Evolutionary conservation across 2,888 invertebrate species (phyloP).

Genomic region (Barypeithes pellucidus): DNA sequence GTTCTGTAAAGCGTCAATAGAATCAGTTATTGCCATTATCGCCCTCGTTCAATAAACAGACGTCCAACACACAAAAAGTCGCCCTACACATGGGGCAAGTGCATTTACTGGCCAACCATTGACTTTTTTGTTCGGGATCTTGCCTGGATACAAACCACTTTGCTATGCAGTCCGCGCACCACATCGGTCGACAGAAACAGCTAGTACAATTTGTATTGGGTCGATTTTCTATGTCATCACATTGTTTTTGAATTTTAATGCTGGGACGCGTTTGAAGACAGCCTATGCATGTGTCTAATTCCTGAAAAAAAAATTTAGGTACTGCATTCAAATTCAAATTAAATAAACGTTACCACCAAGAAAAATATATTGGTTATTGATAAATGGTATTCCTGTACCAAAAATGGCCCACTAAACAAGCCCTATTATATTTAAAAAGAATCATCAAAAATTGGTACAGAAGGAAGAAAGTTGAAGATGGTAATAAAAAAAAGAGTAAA

Average conservation of each 20-base stretch:
- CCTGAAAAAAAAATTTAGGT: constrained; percentile 75
- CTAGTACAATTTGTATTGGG: constrained; percentile 70
- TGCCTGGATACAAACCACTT: constrained; percentile 93
- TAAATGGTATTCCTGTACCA: too few relatives aligned
- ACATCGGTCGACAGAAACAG: constrained; percentile 89
- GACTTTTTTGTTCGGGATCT: constrained; percentile 78
- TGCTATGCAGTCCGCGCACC: constrained; percentile 90
- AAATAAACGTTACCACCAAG: too few relatives aligned
- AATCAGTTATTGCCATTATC: constrained; percentile 9
- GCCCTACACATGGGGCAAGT: constrained; percentile 92
- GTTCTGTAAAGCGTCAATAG: neutral
- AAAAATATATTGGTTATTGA: too few relatives aligned
- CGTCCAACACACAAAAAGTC: constrained; percentile 89
- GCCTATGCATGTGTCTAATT: constrained; percentile 88
- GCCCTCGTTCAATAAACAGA: constrained; percentile 70
- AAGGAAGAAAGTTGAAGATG: too few relatives aligned
- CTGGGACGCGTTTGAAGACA: constrained; percentile 88
- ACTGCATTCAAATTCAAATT: too few relatives aligned
- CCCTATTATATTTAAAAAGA: too few relatives aligned
- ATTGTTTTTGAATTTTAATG: constrained; percentile 82
- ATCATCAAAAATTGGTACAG: too few relatives aligned
- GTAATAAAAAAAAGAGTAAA: too few relatives aligned
- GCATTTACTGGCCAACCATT: constrained; percentile 88
- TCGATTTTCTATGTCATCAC: constrained; percentile 71
- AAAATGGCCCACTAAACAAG: too few relatives aligned